Evolutionary conservation across 2,888 invertebrate genomes (phyloP), one percentile per base, ranked within the genome.

Genomic region (Dendrolimus pini): DNA sequence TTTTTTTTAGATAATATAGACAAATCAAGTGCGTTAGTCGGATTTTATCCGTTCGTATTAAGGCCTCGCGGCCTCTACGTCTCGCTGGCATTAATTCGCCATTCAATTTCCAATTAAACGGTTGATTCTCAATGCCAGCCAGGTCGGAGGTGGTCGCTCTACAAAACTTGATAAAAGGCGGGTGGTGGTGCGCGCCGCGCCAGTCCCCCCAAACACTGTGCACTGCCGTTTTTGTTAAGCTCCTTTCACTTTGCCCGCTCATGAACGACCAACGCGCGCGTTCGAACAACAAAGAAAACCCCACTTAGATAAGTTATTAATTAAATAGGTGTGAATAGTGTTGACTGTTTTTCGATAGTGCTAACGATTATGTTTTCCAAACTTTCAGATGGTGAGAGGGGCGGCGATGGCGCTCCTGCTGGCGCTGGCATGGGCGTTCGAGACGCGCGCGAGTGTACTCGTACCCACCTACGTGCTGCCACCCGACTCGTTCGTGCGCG

Each of bases 361-460:
- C 82, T 85, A 83, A 87, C 71, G 71, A 71, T 71, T 78, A 73
- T 81, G 74, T 82, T 82, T 82, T 86, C 64, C 66, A 83, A 81
- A 81, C 78, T 91, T 90, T 80, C 91, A 91, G 91, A 91, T 90
- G 91, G 90, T 89, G 86, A 87, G 89, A 88, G 87, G 90, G 88
- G 89, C 85, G 89, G 85, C 85, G 85, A 77, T 86, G 71, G 83
- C 84, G 85, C 80, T 88, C 63, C 69, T 81, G 78, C 72, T 88
- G 77, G 89, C 89, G 87, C 85, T 89, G 83, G 81, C 87, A 73
- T 87, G 86, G 82, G 83, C 75, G 66, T 83, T 85, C 73, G 68
- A 69, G 58, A 77, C 76, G 65, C 81, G 72, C 64, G 82, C 82
- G 67, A 91, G 91, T 71, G 91, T 91, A 65, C 88, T 91, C 62